These are phyloP conservation scores for Oryctolagus cuniculus DNA, from an alignment of 2,113 vertebrate species.

Conservation along the genomic window DNA sequence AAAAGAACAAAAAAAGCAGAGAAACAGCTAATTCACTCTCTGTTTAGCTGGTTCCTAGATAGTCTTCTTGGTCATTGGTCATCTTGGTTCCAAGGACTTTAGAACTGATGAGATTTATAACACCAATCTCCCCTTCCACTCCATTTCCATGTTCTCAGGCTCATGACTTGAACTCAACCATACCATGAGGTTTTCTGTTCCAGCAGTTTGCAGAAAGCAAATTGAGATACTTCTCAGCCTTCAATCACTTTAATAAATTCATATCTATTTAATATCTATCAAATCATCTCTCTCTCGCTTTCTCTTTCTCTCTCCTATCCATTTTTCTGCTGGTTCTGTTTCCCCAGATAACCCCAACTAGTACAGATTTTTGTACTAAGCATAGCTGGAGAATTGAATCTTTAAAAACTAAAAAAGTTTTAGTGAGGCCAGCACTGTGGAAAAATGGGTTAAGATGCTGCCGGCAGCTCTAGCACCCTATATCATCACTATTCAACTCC, in stretches of 20 bases:
- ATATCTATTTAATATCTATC: accelerated
- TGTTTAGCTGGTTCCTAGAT: not conserved
- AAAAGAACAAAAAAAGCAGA: not conserved
- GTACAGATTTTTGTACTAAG: not conserved
- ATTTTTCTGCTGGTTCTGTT: not conserved
- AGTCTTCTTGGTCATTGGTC: not conserved
- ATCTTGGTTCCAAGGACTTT: not conserved
- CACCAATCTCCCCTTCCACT: too few relatives aligned
- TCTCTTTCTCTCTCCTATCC: not conserved
- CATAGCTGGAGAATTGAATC: not conserved
- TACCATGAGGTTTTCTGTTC: not conserved
- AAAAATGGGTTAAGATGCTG: too few relatives aligned
- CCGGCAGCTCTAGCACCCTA: too few relatives aligned
- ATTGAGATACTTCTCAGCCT: not conserved
- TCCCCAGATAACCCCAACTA: not conserved
- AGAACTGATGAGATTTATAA: not conserved
- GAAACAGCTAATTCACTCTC: not conserved
- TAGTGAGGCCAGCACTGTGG: too few relatives aligned
- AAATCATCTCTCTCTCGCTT: too few relatives aligned
- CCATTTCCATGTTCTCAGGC: not conserved
- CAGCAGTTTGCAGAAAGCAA: not conserved
- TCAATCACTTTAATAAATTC: not conserved
- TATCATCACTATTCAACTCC: too few relatives aligned
- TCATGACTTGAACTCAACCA: not conserved
- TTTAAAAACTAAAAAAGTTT: too few relatives aligned